Conservation (phyloP, 2,888 invertebrate genomes). For the Ceriagrion tenellum region DNA sequence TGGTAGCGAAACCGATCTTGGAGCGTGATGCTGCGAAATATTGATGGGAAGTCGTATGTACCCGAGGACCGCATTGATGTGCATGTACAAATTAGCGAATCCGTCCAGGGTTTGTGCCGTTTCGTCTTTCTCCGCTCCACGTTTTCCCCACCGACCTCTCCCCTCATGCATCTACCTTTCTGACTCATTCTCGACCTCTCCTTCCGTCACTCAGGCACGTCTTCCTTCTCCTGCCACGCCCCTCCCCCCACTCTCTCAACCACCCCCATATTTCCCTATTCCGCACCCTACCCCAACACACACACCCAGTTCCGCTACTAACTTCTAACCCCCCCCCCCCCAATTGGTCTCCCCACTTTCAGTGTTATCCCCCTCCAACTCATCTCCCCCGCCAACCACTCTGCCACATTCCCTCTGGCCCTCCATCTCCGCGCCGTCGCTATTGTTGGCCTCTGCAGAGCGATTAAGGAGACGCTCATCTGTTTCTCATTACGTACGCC, state of each 20-base stretch:
- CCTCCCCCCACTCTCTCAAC: neutral
- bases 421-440: neutral
- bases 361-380: neutral
- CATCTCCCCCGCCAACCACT: neutral
- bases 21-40: too few relatives aligned
- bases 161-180: neutral
- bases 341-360: neutral
- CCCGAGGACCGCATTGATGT: too few relatives aligned
- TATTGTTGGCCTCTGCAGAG: constrained; percentile 66
- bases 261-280: neutral
- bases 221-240: neutral
- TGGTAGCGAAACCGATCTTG: too few relatives aligned
- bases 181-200: neutral
- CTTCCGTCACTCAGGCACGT: neutral
- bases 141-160: too few relatives aligned
- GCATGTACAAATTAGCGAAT: too few relatives aligned
- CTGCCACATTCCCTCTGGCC: neutral
- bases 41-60: too few relatives aligned
- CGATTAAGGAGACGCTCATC: constrained; percentile 67
- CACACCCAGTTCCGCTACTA: neutral
- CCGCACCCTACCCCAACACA: neutral
- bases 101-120: neutral
- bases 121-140: neutral
- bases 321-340: neutral
- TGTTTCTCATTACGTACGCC: constrained; percentile 62